Evolutionary conservation across 2,888 invertebrate genomes (phyloP), one percentile per base, ranked within the genome.

Genomic region (Pterostichus niger): DNA sequence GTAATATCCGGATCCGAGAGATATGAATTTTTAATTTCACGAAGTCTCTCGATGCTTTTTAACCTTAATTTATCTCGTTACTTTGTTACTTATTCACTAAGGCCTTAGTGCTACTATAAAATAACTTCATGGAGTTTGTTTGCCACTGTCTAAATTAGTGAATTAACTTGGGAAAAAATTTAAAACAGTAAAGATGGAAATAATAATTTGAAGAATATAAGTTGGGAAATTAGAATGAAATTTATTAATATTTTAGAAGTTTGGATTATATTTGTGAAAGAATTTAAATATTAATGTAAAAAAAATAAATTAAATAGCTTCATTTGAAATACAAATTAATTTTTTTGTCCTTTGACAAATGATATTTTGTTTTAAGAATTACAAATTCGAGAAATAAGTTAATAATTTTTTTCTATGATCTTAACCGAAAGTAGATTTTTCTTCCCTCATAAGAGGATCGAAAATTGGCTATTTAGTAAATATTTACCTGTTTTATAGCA

Each of bases 1-100:
- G 61, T 61, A 64, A 64, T 64, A 64, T 35, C 64, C 64, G 33
- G 13, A 64, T 64, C 64, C 64, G 11, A n/a, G 64, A 5, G 64
- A 35, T 64, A 64, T 71, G 24, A 71, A 71, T 71, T 24, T 71
- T 71, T 71, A 49, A 71, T 71, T 46, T 46, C 31, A 10, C 17
- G 44, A 71, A 71, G 15, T 46, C 71, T 5, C 71, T 71, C 24
- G 71, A 49, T 71, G 46, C 10, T 71, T 71, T 71, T 71, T 17
- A 44, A 71, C n/a, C 46, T 71, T 24, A 71, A 46, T 71, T 71
- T 71, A 71, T 71, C 71, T 46, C 17, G 71, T 24, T 71, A 46
- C 46, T 10, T 17, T 10, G 10, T 71, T 46, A 44, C 7, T 71
- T 71, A 71, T 46, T 71, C 17, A 71, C 17, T 71, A 24, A 46